Evolutionary conservation across 92 coral and sea anemone genomes (phyloP), one percentile per base, ranked within the genome.

Genomic region (Porites lobata): DNA sequence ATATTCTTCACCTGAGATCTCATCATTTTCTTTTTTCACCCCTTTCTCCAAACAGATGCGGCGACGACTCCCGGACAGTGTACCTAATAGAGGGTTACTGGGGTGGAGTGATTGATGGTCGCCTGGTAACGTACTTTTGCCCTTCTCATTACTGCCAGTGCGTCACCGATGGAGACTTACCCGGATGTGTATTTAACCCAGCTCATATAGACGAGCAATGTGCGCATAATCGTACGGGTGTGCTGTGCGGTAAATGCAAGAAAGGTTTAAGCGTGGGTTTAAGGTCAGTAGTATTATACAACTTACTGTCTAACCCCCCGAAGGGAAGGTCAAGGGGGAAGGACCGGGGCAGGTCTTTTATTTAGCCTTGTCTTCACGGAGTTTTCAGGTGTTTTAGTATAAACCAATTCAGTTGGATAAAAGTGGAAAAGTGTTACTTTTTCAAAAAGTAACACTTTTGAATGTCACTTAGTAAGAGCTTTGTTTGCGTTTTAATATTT

Each of bases 61-160:
- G 87, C 66, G 86, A 69, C 10, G 93, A 87, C 72, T 88, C 92
- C 7, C 87, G 86, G 54, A 88, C 83, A 4, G 94, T 98, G 3
- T 96, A 90, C 62, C 79, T 96, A 56, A 75, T 78, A 32, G 91
- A 94, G 80, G 99, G 98, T 67, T 84, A 89, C 91, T 98, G 99
- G 99, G 95, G 92, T 24, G 99, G 99, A 63, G 89, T 88, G 58
- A 54, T 76, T 14, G 77, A 90, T 32, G 95, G 91, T 21, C 84
- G 65, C 62, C 96, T 98, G 52, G 90, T 96, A 67, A 90, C 96
- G 32, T 94, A 96, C 72, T 89, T 86, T 75, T 98, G 99, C 51
- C 99, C 99, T 15, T 76, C 82, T 67, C 74, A 82, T 53, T 98
- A 98, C 86, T 98, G 99, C 72, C 65, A 69, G 5, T 98, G 99